Percentiles rank a stretch among this genome's conserved stretches.
Evolutionary conservation across 2,113 vertebrate species (phyloP).

Genomic region (Elephas maximus): DNA sequence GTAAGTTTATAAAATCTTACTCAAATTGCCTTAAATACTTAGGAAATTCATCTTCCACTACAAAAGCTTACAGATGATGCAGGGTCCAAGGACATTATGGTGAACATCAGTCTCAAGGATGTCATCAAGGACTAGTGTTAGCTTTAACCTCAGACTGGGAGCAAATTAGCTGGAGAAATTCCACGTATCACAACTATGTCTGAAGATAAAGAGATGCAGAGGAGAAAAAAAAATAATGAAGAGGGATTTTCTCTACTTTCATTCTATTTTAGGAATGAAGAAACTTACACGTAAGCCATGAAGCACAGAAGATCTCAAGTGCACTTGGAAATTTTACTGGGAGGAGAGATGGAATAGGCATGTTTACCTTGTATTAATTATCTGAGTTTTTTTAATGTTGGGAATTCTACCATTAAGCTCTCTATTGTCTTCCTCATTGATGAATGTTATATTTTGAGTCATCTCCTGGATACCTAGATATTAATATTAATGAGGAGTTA

Average conservation of each 20-base stretch:
- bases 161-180: background rate
- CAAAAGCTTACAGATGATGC: background rate
- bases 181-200: background rate
- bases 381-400: background rate
- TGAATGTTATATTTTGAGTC: background rate
- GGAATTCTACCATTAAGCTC: background rate
- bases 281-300: background rate
- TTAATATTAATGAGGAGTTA: background rate
- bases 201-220: background rate
- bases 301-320: background rate
- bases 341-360: background rate
- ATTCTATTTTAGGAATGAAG: background rate
- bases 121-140: background rate
- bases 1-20: background rate
- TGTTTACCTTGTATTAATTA: background rate
- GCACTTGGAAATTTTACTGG: background rate
- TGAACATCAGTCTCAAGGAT: background rate
- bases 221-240: background rate
- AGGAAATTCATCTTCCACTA: background rate
- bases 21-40: background rate
- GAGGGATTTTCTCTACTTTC: background rate
- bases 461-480: background rate
- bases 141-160: background rate
- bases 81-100: background rate
- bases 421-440: background rate